Evolutionary conservation across 2,797 vertebrate genomes (phyloP).

Genomic region (Gorsachius magnificus): DNA sequence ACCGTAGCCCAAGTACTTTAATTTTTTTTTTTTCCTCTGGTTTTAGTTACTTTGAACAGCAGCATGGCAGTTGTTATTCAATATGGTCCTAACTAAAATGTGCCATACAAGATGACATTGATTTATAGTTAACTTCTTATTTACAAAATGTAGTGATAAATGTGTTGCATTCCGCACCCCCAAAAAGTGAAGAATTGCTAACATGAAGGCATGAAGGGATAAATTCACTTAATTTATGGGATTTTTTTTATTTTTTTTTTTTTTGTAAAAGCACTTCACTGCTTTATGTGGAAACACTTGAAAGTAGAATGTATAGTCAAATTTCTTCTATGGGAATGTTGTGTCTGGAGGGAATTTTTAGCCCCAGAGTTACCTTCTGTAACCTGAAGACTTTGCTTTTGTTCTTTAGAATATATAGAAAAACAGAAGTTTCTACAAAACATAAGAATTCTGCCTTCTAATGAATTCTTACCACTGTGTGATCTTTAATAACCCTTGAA

Average conservation of each 20-base stretch:
- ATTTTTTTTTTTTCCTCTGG: background rate
- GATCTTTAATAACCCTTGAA: background rate
- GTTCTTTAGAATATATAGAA: background rate
- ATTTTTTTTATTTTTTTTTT: background rate
- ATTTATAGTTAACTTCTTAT: background rate
- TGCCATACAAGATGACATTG: background rate
- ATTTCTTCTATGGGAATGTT: background rate
- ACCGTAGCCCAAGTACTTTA: background rate
- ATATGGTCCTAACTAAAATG: background rate
- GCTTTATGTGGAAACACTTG: background rate
- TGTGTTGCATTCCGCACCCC: fast-evolving
- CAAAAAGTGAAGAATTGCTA: background rate
- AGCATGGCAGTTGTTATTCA: background rate
- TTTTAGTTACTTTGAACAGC: background rate
- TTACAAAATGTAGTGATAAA: background rate
- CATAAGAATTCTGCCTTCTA: background rate
- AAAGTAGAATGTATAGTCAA: background rate
- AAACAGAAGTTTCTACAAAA: background rate
- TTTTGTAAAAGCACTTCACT: background rate
- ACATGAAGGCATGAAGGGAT: background rate
- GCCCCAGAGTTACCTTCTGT: background rate
- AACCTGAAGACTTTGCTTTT: background rate
- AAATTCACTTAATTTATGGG: background rate
- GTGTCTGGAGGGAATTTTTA: background rate
- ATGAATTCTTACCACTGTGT: background rate